These are phyloP conservation scores for Nibea albiflora DNA, from an alignment of 2,113 vertebrate species.

Conservation along the genomic window DNA sequence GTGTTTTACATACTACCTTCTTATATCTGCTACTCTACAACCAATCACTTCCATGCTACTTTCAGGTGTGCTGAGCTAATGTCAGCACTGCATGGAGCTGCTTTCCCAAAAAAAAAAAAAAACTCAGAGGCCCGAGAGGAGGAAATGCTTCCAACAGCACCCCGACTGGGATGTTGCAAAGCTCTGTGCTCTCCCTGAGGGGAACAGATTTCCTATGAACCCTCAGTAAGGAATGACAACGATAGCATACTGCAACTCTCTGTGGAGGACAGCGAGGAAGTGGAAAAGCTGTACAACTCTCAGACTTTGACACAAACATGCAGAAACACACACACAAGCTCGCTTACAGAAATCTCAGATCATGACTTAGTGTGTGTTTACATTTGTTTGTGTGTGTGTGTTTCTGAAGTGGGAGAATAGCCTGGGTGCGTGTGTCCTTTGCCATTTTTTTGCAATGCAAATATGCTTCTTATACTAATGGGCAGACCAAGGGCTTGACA, in stretches of 20 bases:
- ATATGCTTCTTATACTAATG: constrained; percentile 60
- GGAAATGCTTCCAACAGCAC: constrained; percentile 28
- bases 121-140: constrained; percentile 32
- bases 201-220: constrained; percentile 44
- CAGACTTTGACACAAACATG: constrained; percentile 19
- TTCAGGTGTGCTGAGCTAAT: constrained; percentile 7
- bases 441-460: constrained; percentile 76
- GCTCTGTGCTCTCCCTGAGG: constrained; percentile 20
- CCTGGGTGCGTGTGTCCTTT: constrained; percentile 15
- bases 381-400: constrained; percentile 42
- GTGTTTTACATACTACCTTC: background rate
- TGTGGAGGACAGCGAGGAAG: constrained; percentile 32
- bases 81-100: constrained; percentile 4
- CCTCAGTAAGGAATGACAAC: constrained; percentile 15
- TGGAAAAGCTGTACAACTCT: constrained; percentile 36
- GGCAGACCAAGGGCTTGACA: constrained; percentile 29
- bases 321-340: constrained; percentile 13
- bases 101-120: constrained; percentile 45
- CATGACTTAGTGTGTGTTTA: constrained; percentile 57
- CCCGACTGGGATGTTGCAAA: constrained; percentile 17
- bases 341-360: constrained; percentile 35
- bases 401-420: constrained; percentile 30
- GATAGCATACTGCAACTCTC: constrained; percentile 47
- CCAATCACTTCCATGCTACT: background rate
- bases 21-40: background rate